Base-by-base conservation (phyloP, 2,113 vertebrate species). In the Ursus arctos region DNA sequence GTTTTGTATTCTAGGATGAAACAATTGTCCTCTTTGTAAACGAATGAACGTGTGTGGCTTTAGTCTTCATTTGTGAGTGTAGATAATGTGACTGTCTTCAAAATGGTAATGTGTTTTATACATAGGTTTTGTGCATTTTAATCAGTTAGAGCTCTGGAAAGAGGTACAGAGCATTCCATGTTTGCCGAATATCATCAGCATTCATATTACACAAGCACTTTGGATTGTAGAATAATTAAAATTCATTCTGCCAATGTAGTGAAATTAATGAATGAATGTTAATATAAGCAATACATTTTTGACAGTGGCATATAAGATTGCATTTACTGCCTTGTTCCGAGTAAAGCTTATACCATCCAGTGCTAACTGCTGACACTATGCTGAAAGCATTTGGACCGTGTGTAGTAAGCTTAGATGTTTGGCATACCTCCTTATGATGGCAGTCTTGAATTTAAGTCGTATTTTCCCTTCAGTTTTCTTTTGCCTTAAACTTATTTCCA, bases 221-320 rank as follows among this genome's bases (percentile, higher is more conserved):
- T 24, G 79, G 33, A 86, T 74, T 71, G 21, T 79, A 65, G 96
- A 59, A 69, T 95, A 89, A 90, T 53, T 61, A 85, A 95, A 93
- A 76, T 92, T 82, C 40, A 72, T 72, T 89, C 97, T 97, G 76
- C n/a, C 87, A 88, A 74, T 69, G 74, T 8, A 93, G 28, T 95
- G 57, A 96, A 96, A 95, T 97, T 82, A 97, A 91, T 96, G 69
- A 95, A 72, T 33, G 36, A 67, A 13, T 86, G 81, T n/a, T 86
- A 83, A 55, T 11, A 71, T 71, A 47, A 40, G 55, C 51, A 33
- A 79, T 86, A 6, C 57, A n/a, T 95, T 98, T 96, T 36, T 82
- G 47, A 63, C 36, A 2, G n/a, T 61, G 85, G 61, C n/a, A 90
- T 40, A 2, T 49, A 94, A 33, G 88, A 95, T 4, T 91, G 12